Conservation (phyloP, 53 echinoderm and acorn worm genomes). For the Crossaster papposus region DNA sequence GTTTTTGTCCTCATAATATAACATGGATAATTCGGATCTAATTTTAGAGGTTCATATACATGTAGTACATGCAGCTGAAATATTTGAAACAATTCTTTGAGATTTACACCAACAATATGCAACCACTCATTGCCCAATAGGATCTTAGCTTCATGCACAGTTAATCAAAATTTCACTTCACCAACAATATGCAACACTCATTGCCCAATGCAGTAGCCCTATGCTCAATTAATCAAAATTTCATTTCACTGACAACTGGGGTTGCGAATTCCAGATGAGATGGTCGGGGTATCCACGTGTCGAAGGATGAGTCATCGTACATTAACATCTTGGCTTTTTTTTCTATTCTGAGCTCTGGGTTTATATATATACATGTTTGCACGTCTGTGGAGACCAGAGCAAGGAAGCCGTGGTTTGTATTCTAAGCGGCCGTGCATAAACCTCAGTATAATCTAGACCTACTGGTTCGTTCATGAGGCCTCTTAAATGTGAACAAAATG, state of each 20-base stretch:
- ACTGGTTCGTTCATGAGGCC: background rate
- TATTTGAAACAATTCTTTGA: background rate
- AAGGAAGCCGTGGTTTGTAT: constrained; percentile 13
- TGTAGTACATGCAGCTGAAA: too few species aligned
- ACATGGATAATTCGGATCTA: background rate
- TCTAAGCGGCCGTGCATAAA: background rate
- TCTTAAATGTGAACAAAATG: background rate
- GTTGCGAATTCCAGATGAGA: constrained; percentile 22
- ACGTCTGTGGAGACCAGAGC: background rate
- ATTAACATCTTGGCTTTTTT: background rate
- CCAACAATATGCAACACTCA: background rate
- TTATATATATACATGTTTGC: constrained; percentile 44
- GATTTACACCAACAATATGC: background rate
- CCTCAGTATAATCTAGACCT: background rate
- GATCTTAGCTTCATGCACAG: background rate
- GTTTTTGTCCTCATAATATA: too few species aligned
- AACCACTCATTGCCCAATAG: background rate
- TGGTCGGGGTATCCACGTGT: constrained; percentile 19
- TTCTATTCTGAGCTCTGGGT: background rate
- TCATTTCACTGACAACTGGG: background rate
- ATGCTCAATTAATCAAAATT: constrained; percentile 19
- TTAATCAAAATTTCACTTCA: background rate
- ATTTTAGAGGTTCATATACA: background rate
- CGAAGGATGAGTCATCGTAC: constrained; percentile 17
- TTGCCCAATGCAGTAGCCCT: too few species aligned